Evolutionary conservation across 2,113 vertebrate genomes (phyloP).

Genomic region (Diadophis punctatus): DNA sequence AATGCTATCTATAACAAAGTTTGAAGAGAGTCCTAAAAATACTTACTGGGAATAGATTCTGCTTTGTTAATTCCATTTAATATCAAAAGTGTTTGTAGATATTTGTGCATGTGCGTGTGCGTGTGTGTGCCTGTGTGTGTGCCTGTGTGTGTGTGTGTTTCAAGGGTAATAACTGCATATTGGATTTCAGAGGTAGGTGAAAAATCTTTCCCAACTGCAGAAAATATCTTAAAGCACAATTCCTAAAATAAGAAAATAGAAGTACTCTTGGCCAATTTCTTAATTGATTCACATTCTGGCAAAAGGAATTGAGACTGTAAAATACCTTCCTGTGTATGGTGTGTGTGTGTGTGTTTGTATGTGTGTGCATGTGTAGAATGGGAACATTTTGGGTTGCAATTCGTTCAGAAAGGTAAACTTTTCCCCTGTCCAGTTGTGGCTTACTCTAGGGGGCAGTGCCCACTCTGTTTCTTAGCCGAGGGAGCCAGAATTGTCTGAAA

Average conservation of each 20-base stretch:
- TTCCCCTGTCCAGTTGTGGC: background rate
- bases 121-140: background rate
- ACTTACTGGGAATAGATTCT: background rate
- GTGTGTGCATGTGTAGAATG: background rate
- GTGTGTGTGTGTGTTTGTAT: background rate
- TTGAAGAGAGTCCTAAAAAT: constrained; percentile 18
- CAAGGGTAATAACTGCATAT: background rate
- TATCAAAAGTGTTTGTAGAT: background rate
- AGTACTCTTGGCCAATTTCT: background rate
- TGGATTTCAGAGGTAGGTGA: background rate
- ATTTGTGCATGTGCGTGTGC: background rate
- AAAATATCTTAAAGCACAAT: constrained; percentile 22
- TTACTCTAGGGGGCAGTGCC: background rate
- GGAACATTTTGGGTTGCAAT: background rate
- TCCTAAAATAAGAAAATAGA: constrained; percentile 29
- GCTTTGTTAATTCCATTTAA: constrained; percentile 14
- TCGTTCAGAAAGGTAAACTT: background rate
- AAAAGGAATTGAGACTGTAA: background rate
- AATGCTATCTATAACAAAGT: constrained; percentile 21
- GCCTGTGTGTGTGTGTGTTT: background rate
- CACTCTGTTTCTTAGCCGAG: background rate
- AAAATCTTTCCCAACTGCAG: background rate
- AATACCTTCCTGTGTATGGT: background rate
- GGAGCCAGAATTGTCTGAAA: background rate
- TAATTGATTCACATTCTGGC: constrained; percentile 2